Base-by-base conservation (phyloP, 2,797 vertebrate species). In the Cossypha caffra region DNA sequence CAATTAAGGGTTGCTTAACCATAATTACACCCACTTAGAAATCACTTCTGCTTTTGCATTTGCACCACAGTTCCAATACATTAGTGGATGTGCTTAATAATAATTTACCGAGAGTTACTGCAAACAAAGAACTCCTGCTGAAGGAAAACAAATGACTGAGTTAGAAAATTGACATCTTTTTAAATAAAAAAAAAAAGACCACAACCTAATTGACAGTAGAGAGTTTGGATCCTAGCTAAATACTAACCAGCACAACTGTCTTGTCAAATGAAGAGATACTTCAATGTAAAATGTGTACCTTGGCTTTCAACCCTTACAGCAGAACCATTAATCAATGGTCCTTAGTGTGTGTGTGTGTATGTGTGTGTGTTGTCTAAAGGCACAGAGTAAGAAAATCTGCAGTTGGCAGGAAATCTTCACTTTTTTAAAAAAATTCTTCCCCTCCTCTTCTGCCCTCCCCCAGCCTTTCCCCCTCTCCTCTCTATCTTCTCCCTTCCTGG, bases 1-100 rank as follows among this genome's bases (percentile, higher is more conserved):
- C 29, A 77, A 47, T 84, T 88, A 72, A 64, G 40, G 54, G 12
- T 81, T 84, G 45, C 58, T 84, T 81, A 86, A 31, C 73, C 14
- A 15, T 86, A 86, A 92, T 92, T 84, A 17, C 51, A 88, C 25
- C 10, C 86, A 40, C 57, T 55, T 92, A 74, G n/a, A 81, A 90
- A 86, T 95, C 58, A 68, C 55, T 84, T 88, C 42, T 84, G 42
- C 42, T 88, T 86, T 82, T 90, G 35, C 33, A 24, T 93, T 92
- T 84, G n/a, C 75, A 33, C 25, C 51, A 55, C 28, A 17, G 26
- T 75, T 81, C 19, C 38, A 61, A 35, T 62, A 31, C 42, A 43
- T 63, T 94, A 37, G 29, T 54, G 42, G 74, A 54, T 86, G 35
- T 42, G 42, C 42, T 78, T 84, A 74, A 74, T 77, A 93, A 79